Evolutionary conservation across 2,797 vertebrate genomes (phyloP).

Genomic region (Peromyscus attwateri): DNA sequence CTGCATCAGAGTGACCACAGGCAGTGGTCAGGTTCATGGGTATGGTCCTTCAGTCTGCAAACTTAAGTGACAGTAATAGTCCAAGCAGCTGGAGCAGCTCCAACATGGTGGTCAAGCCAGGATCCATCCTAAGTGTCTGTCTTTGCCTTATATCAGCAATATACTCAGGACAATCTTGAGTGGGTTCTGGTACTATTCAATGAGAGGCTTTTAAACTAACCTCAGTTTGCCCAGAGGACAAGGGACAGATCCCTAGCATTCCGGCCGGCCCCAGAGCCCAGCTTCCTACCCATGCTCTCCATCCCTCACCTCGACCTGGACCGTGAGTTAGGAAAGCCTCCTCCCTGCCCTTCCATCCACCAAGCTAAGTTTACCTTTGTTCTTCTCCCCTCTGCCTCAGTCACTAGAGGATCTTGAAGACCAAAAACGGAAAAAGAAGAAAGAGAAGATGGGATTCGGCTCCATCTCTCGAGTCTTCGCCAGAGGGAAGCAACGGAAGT

Average conservation of each 20-base stretch:
- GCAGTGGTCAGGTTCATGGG: no score
- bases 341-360: not conserved
- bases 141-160: not conserved
- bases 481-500: slow-evolving; percentile 97
- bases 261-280: not conserved
- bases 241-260: no score
- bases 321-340: not conserved
- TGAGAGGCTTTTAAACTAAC: not conserved
- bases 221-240: not conserved
- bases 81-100: accelerated
- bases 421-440: slow-evolving; percentile 99
- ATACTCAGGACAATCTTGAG: accelerated
- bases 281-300: not conserved
- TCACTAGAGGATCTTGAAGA: slow-evolving; percentile 99
- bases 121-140: not conserved
- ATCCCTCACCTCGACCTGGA: no score
- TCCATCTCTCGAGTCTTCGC: slow-evolving; percentile 98
- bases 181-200: accelerated
- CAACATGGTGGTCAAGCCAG: accelerated
- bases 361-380: slow-evolving; percentile 36
- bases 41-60: not conserved
- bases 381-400: slow-evolving; percentile 85
- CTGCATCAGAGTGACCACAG: not conserved
- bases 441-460: slow-evolving; percentile 98
- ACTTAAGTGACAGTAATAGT: not conserved